Conservation (phyloP, 2,797 vertebrate genomes). For the Manis crassicaudata region DNA sequence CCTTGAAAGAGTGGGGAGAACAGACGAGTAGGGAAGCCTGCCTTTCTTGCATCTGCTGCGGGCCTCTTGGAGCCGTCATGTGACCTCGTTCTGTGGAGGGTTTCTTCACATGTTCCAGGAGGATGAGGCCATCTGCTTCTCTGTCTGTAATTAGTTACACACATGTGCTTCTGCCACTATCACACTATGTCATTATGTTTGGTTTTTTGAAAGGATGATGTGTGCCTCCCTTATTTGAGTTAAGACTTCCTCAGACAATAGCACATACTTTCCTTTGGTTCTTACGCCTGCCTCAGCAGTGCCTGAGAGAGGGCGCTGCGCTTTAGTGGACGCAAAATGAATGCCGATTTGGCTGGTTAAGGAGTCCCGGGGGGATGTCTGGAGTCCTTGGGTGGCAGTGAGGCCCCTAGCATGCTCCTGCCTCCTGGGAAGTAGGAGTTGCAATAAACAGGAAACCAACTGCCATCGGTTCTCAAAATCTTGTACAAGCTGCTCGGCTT, state of each 20-base stretch:
- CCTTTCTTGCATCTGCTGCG: slow-evolving; percentile 46
- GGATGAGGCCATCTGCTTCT: slow-evolving; percentile 64
- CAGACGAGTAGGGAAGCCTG: neutral
- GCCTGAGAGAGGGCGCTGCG: neutral
- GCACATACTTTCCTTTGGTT: neutral
- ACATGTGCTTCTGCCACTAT: neutral
- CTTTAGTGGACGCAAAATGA: neutral
- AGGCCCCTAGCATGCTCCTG: neutral
- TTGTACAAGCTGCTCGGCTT: neutral
- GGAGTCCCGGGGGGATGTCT: neutral
- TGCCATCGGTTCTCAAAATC: neutral
- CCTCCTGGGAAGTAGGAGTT: neutral
- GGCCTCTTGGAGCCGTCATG: neutral
- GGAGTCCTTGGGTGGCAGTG: neutral
- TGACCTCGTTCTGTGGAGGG: neutral
- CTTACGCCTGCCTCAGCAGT: neutral
- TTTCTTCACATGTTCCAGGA: neutral
- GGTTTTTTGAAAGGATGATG: slow-evolving; percentile 9
- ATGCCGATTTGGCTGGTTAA: neutral
- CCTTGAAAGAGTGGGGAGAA: slow-evolving; percentile 19
- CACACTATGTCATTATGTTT: slow-evolving; percentile 50
- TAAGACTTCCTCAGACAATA: neutral
- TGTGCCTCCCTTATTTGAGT: slow-evolving; percentile 7
- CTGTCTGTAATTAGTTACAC: slow-evolving; percentile 64
- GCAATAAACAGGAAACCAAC: neutral